Evolutionary conservation across 1,140 invertebrate genomes (phyloP), one percentile per base, ranked within the genome.

Genomic region (Drosophila micromelanica): DNA sequence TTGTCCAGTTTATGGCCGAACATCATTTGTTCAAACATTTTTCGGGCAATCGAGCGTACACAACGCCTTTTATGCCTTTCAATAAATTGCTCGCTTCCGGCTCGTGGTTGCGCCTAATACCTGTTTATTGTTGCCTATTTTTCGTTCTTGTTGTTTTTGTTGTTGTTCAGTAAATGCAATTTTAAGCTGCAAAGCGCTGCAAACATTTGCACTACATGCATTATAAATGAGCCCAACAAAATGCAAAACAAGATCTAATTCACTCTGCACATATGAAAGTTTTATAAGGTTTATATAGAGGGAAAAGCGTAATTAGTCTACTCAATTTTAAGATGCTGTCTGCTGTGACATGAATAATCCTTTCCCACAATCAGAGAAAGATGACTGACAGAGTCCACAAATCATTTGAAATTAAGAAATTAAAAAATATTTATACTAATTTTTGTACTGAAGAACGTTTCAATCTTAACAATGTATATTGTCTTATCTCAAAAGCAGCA

Each of bases 81-180:
- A 84, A 87, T 87, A 87, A 87, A 87, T 87, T 87, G 32, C 79
- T 77, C 73, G 79, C 82, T 87, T 86, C 78, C 84, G 82, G 20
- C 3, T 55, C 42, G 52, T 35, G 4, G 35, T 37, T 54, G 5
- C 56, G 42, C 65, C 81, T 89, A 89, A 85, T 89, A 89, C 84
- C 84, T 89, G 85, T 89, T 89, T 89, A 89, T 87, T 84, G 84
- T 80, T 40, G 35, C 20, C 32, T 57, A 56, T 65, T 64, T 65
- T 55, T 27, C 59, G 59, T 61, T 77, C 59, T 48, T 62, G 63
- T 43, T 77, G 54, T 38, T 40, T 7, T n/a, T 51, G 23, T 46
- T 59, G 35, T 51, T 40, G 37, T 35, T 11, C 40, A n/a, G 30
- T 64, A 68, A 68, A 55, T 73, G 70, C 70, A 73, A 72, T 73